Percentiles rank a stretch among this genome's conserved stretches.
Conservation (phyloP, 2,113 vertebrate species). For the Globicephala melas region DNA sequence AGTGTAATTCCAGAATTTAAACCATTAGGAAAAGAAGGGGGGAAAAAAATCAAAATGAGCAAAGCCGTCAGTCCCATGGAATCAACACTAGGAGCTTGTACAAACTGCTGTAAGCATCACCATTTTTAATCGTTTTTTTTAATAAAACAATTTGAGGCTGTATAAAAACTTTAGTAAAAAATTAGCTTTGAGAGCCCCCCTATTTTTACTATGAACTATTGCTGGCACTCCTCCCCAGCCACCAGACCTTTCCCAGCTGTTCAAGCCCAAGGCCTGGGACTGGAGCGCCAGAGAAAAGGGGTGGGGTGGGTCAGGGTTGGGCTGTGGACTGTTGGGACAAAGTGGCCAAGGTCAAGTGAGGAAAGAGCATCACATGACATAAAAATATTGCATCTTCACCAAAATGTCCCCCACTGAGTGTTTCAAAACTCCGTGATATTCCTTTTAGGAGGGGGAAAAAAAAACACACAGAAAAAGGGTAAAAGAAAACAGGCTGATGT, state of each 20-base stretch:
- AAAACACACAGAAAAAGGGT: background rate
- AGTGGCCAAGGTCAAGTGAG: conserved; percentile 64
- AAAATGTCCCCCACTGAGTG: conserved; percentile 78
- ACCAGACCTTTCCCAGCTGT: conserved; percentile 55
- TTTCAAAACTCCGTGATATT: conserved; percentile 62
- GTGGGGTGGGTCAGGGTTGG: background rate
- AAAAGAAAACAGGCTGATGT: conserved; percentile 28
- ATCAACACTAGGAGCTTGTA: conserved; percentile 84
- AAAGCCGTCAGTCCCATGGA: conserved; percentile 77
- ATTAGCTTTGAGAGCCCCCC: conserved; percentile 86
- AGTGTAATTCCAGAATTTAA: conserved; percentile 75
- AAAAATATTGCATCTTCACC: conserved; percentile 83
- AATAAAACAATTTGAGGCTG: conserved; percentile 92
- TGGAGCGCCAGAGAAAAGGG: conserved; percentile 51
- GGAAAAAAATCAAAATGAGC: conserved; percentile 54
- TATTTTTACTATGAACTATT: conserved; percentile 80
- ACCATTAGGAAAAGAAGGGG: conserved; percentile 72
- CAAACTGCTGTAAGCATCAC: conserved; percentile 88
- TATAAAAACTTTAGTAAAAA: conserved; percentile 94
- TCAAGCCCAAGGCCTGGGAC: conserved; percentile 17
- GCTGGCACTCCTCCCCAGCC: conserved; percentile 73
- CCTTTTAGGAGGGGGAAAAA: background rate
- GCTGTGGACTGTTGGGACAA: conserved; percentile 70
- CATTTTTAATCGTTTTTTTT: conserved; percentile 86
- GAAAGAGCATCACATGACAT: conserved; percentile 77